These are phyloP conservation scores for Trachythela sp. DNA, from an alignment of 64 coral and sea anemone species.

Conservation along the genomic window DNA sequence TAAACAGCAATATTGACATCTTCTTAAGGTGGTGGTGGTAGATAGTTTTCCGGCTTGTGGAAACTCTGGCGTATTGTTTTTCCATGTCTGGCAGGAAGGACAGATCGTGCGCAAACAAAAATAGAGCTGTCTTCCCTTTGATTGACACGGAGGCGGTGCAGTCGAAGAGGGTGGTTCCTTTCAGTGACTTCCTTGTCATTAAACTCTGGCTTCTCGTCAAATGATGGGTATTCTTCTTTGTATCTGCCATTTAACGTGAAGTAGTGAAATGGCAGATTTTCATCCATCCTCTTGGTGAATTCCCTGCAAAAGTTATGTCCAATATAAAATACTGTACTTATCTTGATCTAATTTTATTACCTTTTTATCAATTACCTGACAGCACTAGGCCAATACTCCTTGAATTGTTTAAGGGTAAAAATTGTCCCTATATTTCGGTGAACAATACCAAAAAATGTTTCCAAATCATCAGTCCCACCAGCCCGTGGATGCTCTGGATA, in stretches of 20 bases:
- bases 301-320: slow-evolving; percentile 41
- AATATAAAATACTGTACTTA: slow-evolving; percentile 2
- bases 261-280: slow-evolving; percentile 34
- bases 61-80: slow-evolving; percentile 45
- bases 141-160: slow-evolving; percentile 31
- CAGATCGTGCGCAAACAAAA: slow-evolving; percentile 48
- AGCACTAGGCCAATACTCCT: background rate
- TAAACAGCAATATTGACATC: too few relatives aligned
- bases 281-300: slow-evolving; percentile 62
- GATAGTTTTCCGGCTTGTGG: slow-evolving; percentile 43
- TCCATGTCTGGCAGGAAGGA: slow-evolving; percentile 46
- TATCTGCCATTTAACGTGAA: slow-evolving; percentile 52
- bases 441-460: background rate
- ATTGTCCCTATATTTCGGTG: background rate
- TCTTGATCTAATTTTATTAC: background rate
- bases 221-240: slow-evolving; percentile 38
- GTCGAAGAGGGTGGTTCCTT: slow-evolving; percentile 31
- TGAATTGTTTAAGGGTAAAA: slow-evolving; percentile 21
- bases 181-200: slow-evolving; percentile 5
- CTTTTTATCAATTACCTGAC: background rate
- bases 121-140: slow-evolving; percentile 64
- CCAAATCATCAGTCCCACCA: background rate
- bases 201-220: slow-evolving; percentile 32
- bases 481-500: slow-evolving; percentile 34
- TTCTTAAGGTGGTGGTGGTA: background rate